These are phyloP conservation scores for Babylonia areolata DNA, from an alignment of 1,140 invertebrate genomes.

Conservation along the genomic window DNA sequence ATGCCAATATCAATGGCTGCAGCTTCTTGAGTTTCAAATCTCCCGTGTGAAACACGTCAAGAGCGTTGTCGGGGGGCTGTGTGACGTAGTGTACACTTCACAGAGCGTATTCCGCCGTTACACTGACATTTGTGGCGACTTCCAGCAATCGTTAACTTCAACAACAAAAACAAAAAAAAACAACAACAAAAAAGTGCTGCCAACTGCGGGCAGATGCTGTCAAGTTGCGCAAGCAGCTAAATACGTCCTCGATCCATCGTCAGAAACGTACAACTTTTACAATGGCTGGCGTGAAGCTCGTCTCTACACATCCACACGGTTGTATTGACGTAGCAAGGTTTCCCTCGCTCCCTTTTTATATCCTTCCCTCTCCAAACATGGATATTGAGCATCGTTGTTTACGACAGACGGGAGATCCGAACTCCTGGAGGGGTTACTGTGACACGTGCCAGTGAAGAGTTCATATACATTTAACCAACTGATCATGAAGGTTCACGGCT, in stretches of 20 bases:
- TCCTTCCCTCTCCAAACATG: too few relatives aligned
- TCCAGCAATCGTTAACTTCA: too few relatives aligned
- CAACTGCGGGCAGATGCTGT: neutral
- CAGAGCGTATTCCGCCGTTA: neutral
- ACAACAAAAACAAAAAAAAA: neutral
- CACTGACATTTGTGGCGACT: conserved; percentile 6
- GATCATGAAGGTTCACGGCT: too few relatives aligned
- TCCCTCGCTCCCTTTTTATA: neutral
- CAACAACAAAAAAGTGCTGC: too few relatives aligned
- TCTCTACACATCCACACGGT: neutral
- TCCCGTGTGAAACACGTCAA: neutral
- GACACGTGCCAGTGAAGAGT: too few relatives aligned
- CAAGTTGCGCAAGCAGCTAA: neutral
- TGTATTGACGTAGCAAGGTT: neutral
- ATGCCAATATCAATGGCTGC: neutral
- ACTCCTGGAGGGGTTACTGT: too few relatives aligned
- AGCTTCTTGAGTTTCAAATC: neutral
- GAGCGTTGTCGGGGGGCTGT: neutral
- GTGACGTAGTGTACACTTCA: neutral
- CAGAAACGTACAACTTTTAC: neutral
- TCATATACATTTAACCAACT: too few relatives aligned
- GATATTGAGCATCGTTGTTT: too few relatives aligned
- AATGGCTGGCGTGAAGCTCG: neutral
- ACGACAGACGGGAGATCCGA: too few relatives aligned
- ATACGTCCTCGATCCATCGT: neutral